Evolutionary conservation across 2,113 vertebrate species (phyloP).

Genomic region (Lasiurus cinereus): DNA sequence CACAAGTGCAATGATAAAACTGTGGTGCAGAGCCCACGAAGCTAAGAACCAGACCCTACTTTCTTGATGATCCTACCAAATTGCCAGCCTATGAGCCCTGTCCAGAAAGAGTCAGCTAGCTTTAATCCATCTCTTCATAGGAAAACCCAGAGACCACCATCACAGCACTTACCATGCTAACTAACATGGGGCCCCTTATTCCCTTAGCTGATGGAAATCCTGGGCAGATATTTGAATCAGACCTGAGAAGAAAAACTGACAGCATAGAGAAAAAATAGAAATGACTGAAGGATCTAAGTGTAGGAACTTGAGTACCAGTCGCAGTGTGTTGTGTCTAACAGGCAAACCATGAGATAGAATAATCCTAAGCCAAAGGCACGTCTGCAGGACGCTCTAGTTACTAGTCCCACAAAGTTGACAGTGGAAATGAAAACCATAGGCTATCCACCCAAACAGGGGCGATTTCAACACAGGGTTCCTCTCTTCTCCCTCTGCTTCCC

Average conservation of each 20-base stretch:
- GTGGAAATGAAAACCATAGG: neutral
- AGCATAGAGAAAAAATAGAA: slow-evolving; percentile 35
- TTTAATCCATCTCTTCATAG: neutral
- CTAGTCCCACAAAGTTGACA: neutral
- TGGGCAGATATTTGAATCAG: neutral
- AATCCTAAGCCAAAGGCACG: neutral
- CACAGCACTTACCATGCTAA: neutral
- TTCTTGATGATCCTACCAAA: neutral
- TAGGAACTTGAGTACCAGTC: neutral
- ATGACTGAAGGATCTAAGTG: neutral
- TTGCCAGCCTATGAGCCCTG: neutral
- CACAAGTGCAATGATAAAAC: neutral
- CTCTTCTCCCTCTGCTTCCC: neutral
- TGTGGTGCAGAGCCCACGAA: neutral
- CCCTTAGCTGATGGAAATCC: neutral
- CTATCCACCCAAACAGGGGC: neutral
- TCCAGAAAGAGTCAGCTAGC: neutral
- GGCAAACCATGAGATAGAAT: neutral
- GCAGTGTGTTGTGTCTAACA: neutral
- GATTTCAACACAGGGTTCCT: neutral
- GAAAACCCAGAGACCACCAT: neutral
- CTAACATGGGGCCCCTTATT: neutral
- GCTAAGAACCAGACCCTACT: neutral
- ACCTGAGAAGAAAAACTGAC: neutral
- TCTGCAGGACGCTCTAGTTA: neutral